Conservation (phyloP, 2,888 invertebrate genomes). For the Drosophila siamana region DNA sequence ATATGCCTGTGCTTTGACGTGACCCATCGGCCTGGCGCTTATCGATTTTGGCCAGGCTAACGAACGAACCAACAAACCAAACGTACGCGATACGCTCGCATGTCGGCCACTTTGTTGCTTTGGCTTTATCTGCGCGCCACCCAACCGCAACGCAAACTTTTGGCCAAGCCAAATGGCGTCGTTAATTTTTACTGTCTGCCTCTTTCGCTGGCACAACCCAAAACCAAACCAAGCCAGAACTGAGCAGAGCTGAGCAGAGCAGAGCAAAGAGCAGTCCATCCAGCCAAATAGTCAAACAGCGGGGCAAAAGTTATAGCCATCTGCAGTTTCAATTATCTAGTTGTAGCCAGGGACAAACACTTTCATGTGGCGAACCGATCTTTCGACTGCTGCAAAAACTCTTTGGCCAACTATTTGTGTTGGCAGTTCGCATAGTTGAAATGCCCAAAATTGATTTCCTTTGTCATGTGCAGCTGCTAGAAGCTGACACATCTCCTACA, state of each 20-base stretch:
- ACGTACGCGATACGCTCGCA: constrained; percentile 38
- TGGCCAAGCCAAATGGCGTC: constrained; percentile 66
- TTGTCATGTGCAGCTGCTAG: constrained; percentile 38
- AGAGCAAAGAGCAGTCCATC: neutral
- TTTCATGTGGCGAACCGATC: constrained; percentile 65
- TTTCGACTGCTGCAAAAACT: neutral
- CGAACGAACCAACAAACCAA: constrained; percentile 17
- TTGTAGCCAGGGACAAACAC: constrained; percentile 18
- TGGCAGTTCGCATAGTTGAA: constrained; percentile 45
- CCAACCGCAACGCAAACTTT: constrained; percentile 64
- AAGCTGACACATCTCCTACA: constrained; percentile 23
- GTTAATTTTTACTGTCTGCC: constrained; percentile 73
- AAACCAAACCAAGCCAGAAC: constrained; percentile 8
- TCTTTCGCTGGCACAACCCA: constrained; percentile 2
- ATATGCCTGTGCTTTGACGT: constrained; percentile 74
- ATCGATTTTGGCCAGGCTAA: constrained; percentile 65
- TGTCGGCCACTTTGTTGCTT: constrained; percentile 62
- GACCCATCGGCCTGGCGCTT: constrained; percentile 49
- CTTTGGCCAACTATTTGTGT: constrained; percentile 34
- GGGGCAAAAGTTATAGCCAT: constrained; percentile 33
- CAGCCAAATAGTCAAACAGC: constrained; percentile 23
- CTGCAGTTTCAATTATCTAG: constrained; percentile 70
- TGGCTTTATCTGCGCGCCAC: constrained; percentile 60
- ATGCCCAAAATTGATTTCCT: constrained; percentile 66
- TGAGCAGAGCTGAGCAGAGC: neutral